These are phyloP conservation scores for Sebastes fasciatus DNA, from an alignment of 2,113 vertebrate species.

Conservation along the genomic window DNA sequence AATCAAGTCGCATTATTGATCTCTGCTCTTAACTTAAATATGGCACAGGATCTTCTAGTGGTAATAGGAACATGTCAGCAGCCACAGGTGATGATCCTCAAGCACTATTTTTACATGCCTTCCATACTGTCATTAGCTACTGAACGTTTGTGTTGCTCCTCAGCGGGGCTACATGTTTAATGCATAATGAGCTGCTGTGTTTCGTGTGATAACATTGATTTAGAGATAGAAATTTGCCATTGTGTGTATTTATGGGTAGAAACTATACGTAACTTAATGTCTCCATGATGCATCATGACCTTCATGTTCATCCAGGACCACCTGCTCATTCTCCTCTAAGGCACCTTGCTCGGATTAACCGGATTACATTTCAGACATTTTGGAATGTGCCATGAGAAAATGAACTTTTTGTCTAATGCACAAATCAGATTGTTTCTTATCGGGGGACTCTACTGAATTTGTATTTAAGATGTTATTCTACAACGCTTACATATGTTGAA, in stretches of 20 bases:
- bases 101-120: conserved; percentile 72
- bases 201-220: neutral
- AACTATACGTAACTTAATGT: neutral
- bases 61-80: conserved; percentile 65
- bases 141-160: neutral
- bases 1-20: conserved; percentile 67
- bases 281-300: conserved; percentile 26
- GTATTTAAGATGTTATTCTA: neutral
- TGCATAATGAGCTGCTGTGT: neutral
- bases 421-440: neutral
- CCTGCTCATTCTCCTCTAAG: conserved; percentile 51
- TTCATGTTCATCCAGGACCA: conserved; percentile 44
- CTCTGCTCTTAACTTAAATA: conserved; percentile 48
- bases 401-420: neutral
- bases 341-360: conserved; percentile 54
- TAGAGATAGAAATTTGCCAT: neutral
- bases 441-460: neutral
- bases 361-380: conserved; percentile 31
- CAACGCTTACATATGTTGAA: neutral
- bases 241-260: conserved; percentile 7
- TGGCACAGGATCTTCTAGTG: conserved; percentile 45
- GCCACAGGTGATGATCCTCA: conserved; percentile 63
- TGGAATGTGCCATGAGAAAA: conserved; percentile 3
- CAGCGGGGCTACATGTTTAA: neutral
- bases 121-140: conserved; percentile 16